Conservation (phyloP, 2,113 vertebrate genomes). For the Brachyhypopomus occidentalis region DNA sequence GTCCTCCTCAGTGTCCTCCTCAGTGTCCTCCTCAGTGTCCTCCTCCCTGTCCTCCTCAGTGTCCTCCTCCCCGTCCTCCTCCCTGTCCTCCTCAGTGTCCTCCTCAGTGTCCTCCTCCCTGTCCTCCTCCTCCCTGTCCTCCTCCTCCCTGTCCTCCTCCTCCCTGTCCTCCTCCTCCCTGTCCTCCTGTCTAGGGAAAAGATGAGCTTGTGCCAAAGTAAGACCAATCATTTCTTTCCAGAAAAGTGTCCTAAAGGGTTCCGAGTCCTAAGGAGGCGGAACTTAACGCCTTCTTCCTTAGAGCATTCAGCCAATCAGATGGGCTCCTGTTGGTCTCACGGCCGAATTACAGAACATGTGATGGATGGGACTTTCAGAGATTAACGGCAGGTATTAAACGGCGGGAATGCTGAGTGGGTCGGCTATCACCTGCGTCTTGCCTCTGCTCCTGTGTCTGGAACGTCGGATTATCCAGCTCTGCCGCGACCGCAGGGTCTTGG, state of each 20-base stretch:
- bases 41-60: too few species aligned
- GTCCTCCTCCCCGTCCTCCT: too few species aligned
- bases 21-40: too few species aligned
- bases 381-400: not conserved
- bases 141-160: too few species aligned
- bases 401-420: not conserved
- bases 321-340: not conserved
- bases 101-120: too few species aligned
- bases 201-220: not conserved
- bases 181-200: slow-evolving; percentile 1
- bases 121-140: too few species aligned
- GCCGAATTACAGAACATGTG: not conserved
- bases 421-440: not conserved
- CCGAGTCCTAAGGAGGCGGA: too few species aligned
- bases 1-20: too few species aligned
- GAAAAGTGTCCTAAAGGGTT: too few species aligned
- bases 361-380: not conserved
- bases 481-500: not conserved
- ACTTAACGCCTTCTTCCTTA: not conserved
- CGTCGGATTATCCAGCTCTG: not conserved
- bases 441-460: not conserved
- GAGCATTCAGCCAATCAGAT: not conserved
- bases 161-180: too few species aligned
- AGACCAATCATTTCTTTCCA: too few species aligned
- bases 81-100: too few species aligned